Conservation (phyloP, 2,113 vertebrate species). For the Macrotus californicus region DNA sequence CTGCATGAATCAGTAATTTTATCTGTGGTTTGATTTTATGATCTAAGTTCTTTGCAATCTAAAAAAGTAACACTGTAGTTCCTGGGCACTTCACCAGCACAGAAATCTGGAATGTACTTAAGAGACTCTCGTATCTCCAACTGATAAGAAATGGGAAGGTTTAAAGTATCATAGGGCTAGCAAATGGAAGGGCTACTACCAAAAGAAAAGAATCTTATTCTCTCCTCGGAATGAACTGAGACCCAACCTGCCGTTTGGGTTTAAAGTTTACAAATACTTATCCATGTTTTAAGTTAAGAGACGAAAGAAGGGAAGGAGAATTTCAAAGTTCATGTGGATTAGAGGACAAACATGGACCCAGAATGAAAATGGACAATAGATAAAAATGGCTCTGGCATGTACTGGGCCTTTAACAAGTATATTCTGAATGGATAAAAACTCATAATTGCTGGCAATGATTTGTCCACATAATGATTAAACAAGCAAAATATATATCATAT, state of each 20-base stretch:
- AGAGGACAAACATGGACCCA: background rate
- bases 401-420: background rate
- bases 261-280: background rate
- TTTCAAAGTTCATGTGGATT: slow-evolving; percentile 1
- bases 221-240: background rate
- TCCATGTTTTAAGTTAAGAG: background rate
- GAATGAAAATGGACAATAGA: background rate
- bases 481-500: background rate
- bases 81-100: background rate
- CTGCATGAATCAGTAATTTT: background rate
- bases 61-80: background rate
- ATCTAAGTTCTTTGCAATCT: background rate
- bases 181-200: background rate
- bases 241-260: background rate
- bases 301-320: background rate
- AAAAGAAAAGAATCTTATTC: background rate
- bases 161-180: background rate
- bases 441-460: background rate
- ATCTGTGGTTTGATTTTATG: background rate
- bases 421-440: background rate
- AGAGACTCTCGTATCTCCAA: background rate
- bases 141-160: background rate
- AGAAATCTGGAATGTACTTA: background rate
- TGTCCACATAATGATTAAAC: background rate
- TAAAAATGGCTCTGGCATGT: background rate